phyloP scores from a whole-genome alignment of 2,888 invertebrate species.

The Andrena marginata region DNA sequence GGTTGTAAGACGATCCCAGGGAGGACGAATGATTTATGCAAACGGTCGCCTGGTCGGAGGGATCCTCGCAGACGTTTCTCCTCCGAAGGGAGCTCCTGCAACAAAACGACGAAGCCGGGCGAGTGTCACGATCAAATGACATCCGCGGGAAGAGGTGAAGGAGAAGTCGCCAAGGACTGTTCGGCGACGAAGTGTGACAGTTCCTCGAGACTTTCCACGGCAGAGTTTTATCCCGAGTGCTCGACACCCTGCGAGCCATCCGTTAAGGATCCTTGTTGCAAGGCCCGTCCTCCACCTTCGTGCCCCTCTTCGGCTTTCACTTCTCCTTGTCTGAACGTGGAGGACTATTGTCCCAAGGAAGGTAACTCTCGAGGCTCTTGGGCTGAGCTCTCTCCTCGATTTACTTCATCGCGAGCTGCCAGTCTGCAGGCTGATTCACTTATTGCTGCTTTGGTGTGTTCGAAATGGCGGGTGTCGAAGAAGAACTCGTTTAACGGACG shows the following conservation, averaged over 20 bases:
- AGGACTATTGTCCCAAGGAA: constrained; percentile 6
- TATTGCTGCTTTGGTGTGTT: no score
- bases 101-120: not conserved
- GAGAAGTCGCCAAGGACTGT: not conserved
- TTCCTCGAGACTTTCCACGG: not conserved
- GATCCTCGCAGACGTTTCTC: constrained; percentile 8
- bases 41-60: not conserved
- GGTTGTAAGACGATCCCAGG: not conserved
- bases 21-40: not conserved
- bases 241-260: not conserved
- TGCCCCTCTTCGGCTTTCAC: not conserved
- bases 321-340: constrained; percentile 12
- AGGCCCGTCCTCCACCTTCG: not conserved
- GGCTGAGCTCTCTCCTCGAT: not conserved
- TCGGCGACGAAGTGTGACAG: not conserved
- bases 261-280: not conserved
- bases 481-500: no score
- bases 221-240: not conserved
- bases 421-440: no score
- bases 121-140: not conserved
- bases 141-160: not conserved
- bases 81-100: not conserved
- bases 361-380: constrained; percentile 21
- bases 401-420: not conserved
- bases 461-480: no score